Conservation (phyloP, 2,888 invertebrate genomes). For the Drosophila melanosoma region DNA sequence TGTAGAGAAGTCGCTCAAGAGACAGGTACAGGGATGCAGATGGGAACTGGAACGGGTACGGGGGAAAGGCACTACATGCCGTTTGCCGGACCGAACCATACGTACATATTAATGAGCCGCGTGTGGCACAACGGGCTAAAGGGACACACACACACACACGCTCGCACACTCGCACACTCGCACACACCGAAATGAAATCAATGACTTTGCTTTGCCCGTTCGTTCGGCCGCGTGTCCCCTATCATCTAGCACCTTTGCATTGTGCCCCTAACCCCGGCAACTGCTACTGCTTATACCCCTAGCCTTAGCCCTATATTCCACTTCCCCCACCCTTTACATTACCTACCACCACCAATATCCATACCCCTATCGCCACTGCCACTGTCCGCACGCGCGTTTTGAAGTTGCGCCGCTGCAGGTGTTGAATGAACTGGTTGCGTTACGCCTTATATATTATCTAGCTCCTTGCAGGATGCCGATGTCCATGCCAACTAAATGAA, state of each 20-base stretch:
- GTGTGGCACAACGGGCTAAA: constrained; percentile 50
- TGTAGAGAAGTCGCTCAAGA: constrained; percentile 39
- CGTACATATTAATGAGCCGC: constrained; percentile 73
- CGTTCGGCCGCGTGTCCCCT: constrained; percentile 58
- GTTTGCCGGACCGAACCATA: constrained; percentile 35
- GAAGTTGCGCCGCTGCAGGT: constrained; percentile 70
- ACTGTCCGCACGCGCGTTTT: constrained; percentile 65
- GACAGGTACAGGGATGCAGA: not conserved
- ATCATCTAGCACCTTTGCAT: constrained; percentile 52
- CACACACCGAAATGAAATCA: constrained; percentile 57
- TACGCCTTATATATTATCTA: constrained; percentile 68
- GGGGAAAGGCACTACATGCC: not conserved
- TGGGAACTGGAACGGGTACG: not conserved
- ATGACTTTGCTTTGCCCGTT: constrained; percentile 56
- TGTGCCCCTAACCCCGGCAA: constrained; percentile 3
- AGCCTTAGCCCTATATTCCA: not conserved
- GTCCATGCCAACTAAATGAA: constrained; percentile 31
- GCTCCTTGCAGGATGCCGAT: constrained; percentile 24
- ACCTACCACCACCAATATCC: not conserved
- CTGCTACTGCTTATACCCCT: not conserved
- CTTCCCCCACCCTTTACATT: not conserved
- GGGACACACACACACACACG: constrained; percentile 18
- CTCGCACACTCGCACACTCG: constrained; percentile 12
- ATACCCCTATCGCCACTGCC: constrained; percentile 20
- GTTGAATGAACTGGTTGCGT: constrained; percentile 74